Evolutionary conservation across 2,797 vertebrate genomes (phyloP).

Genomic region (Zalophus californianus): DNA sequence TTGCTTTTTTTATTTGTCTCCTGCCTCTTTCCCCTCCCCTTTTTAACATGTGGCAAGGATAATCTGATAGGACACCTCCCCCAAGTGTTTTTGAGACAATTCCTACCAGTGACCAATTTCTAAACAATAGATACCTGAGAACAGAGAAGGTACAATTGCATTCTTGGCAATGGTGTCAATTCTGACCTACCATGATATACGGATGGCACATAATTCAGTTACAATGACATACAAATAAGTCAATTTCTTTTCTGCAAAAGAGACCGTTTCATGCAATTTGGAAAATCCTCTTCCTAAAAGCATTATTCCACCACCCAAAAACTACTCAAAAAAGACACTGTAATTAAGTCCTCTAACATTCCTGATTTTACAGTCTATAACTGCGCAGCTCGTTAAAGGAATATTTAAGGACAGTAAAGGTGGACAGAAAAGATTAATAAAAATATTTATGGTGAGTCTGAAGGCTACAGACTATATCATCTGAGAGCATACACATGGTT

Average conservation of each 20-base stretch:
- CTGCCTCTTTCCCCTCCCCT: background rate
- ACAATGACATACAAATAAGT: background rate
- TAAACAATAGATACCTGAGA: background rate
- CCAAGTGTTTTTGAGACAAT: constrained; percentile 11
- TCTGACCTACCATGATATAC: background rate
- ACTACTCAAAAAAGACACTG: background rate
- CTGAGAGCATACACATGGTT: background rate
- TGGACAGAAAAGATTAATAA: background rate
- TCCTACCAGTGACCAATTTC: constrained; percentile 25
- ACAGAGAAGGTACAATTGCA: background rate
- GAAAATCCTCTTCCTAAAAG: constrained; percentile 56
- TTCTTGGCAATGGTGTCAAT: background rate
- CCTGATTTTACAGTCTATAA: constrained; percentile 55
- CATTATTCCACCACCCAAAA: constrained; percentile 47
- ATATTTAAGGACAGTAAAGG: constrained; percentile 48
- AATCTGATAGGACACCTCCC: constrained; percentile 6
- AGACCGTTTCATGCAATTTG: constrained; percentile 63
- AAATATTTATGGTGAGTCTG: constrained; percentile 38
- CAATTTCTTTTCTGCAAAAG: constrained; percentile 27
- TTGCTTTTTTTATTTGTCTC: background rate
- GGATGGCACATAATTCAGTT: background rate
- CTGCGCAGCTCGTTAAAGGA: background rate
- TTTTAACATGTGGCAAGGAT: constrained; percentile 41
- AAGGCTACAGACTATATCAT: constrained; percentile 46
- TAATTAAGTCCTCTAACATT: constrained; percentile 67